Base-by-base conservation (phyloP, 1,140 invertebrate genomes). In the Camponotus vicinus region DNA sequence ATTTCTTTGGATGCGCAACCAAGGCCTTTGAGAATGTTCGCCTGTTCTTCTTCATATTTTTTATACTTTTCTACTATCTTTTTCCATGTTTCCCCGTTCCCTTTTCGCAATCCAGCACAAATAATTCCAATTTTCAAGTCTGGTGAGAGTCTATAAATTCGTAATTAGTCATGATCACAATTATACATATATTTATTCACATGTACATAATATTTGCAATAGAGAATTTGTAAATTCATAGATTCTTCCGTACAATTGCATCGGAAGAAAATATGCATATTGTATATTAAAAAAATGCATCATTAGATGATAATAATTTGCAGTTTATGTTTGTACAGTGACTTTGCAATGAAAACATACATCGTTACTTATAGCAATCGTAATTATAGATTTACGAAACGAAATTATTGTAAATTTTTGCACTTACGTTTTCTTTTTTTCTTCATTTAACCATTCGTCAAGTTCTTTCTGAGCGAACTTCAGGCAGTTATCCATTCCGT, bases 51-150 rank as follows among this genome's bases (percentile, higher is more conserved):
- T 0, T 52, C 0, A 49, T 89, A 67, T 6, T 97, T 96, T 85
- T 96, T 97, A 87, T 95, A 95, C 21, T 93, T 95, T 42, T 96
- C 96, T 0, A 97, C 96, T 90, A 97, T 96, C 89, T 96, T 97
- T 87, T 94, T 93, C 88, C 97, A 97, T 88, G 96, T 97, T 76
- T 96, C 96, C 85, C 93, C 93, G 32, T 93, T 96, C 57, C 97
- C 97, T 92, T 96, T 96, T 32, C 97, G 96, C 0, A 95, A 95
- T 80, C 97, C 97, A 93, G 95, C 95, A 67, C 97, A 96, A 67
- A 96, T 92, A 21, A 96, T 91, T 96, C 96, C 93, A 95, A 96
- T 91, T 95, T 96, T 86, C 95, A 97, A 40, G 97, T 98, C 91
- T 91, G 96, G 61, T 95, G 97, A 93, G 95, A 92, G 18, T 0